Conservation (phyloP, 2,888 invertebrate species). For the Pammene aurita region DNA sequence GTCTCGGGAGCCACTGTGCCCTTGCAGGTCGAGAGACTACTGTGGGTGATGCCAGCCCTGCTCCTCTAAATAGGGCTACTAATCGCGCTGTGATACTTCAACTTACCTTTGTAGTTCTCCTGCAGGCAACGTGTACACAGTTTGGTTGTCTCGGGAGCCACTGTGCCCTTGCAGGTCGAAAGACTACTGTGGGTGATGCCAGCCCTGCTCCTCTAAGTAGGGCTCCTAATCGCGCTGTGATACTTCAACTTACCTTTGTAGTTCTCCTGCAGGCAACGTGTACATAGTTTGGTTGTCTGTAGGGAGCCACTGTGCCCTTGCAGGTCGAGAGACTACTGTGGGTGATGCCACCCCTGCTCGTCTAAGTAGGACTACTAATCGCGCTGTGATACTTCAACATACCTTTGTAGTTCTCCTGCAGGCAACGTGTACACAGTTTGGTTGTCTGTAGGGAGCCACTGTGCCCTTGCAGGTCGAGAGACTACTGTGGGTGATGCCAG, state of each 20-base stretch:
- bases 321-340: conserved; percentile 66
- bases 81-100: too few relatives aligned
- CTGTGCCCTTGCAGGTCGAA: conserved; percentile 63
- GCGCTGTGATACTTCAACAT: too few relatives aligned
- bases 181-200: conserved; percentile 72
- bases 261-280: conserved; percentile 65
- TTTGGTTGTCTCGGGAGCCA: conserved; percentile 79
- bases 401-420: conserved; percentile 70
- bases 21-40: conserved; percentile 62
- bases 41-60: too few relatives aligned
- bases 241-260: too few relatives aligned
- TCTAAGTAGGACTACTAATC: too few relatives aligned
- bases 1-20: conserved; percentile 73
- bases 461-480: conserved; percentile 62
- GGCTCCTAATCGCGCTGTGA: too few relatives aligned
- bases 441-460: conserved; percentile 76
- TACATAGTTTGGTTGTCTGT: conserved; percentile 76
- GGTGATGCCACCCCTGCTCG: conserved; percentile 73
- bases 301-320: conserved; percentile 71
- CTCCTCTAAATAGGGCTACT: too few relatives aligned
- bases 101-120: conserved; percentile 72
- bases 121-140: conserved; percentile 64
- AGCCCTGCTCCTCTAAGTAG: conserved; percentile 70
- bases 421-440: conserved; percentile 69
- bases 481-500: conserved; percentile 73